A percentile compares a stretch with the other conserved stretches of the same genome.
These are phyloP conservation scores for Phragmatobia fuliginosa DNA, from an alignment of 2,888 invertebrate genomes.

Conservation along the genomic window DNA sequence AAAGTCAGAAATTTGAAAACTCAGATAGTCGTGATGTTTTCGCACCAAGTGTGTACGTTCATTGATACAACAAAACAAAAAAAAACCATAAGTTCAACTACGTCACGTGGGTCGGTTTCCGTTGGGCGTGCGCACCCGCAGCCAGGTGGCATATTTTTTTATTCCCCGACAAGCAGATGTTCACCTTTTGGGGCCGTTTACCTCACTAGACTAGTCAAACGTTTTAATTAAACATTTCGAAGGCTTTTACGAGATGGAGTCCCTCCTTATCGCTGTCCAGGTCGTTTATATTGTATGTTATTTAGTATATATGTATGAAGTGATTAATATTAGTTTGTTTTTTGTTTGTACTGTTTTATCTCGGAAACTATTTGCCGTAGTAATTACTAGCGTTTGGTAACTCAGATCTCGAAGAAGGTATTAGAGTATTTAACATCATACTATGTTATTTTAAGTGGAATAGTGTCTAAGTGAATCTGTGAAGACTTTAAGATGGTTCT, in stretches of 20 bases:
- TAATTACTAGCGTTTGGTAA: background rate
- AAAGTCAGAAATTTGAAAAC: no score
- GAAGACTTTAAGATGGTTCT: background rate
- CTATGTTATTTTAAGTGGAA: background rate
- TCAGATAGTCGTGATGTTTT: no score
- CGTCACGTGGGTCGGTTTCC: conserved; percentile 36
- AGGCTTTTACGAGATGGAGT: conserved; percentile 17
- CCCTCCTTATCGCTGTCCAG: conserved; percentile 24
- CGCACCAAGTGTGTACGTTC: background rate
- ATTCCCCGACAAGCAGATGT: conserved; percentile 59
- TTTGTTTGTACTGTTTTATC: background rate
- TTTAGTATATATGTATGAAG: background rate
- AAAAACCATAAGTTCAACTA: conserved; percentile 37
- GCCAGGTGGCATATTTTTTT: conserved; percentile 66
- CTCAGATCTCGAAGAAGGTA: no score
- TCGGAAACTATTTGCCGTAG: background rate
- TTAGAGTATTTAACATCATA: background rate
- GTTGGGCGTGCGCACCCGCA: conserved; percentile 41
- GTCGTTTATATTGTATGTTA: conserved; percentile 22
- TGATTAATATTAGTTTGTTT: background rate
- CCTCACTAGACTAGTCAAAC: conserved; percentile 47
- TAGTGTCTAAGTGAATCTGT: background rate
- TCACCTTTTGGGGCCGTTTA: conserved; percentile 58
- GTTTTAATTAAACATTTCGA: conserved; percentile 36
- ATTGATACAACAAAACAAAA: background rate